These are phyloP conservation scores for Drosophila setifemur DNA, from an alignment of 1,140 invertebrate species.

Conservation along the genomic window DNA sequence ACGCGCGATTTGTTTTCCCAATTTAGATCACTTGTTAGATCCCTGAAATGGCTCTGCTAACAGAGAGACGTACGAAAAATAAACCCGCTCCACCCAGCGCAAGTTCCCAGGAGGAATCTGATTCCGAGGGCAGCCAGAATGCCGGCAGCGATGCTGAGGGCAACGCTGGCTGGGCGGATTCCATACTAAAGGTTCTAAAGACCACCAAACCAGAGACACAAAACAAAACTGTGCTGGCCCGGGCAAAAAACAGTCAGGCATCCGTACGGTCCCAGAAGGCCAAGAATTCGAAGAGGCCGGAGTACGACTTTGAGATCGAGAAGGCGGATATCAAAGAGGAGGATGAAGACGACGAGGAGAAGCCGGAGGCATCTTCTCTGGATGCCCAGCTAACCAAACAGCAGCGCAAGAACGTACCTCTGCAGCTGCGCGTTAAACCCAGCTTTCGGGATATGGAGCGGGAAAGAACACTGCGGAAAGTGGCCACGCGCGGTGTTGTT, in stretches of 20 bases:
- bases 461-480: slow-evolving; percentile 90
- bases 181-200: slow-evolving; percentile 53
- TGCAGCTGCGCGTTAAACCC: slow-evolving; percentile 89
- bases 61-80: slow-evolving; percentile 22
- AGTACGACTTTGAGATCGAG: slow-evolving; percentile 83
- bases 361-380: slow-evolving; percentile 75
- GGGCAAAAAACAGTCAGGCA: slow-evolving; percentile 47
- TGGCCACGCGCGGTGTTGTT: slow-evolving; percentile 95
- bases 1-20: slow-evolving; percentile 35
- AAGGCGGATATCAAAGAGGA: slow-evolving; percentile 83
- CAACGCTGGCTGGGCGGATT: slow-evolving; percentile 60
- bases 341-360: slow-evolving; percentile 69
- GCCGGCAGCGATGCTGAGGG: slow-evolving; percentile 31
- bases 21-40: background rate
- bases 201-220: slow-evolving; percentile 40
- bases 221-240: slow-evolving; percentile 42
- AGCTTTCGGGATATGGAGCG: slow-evolving; percentile 88
- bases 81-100: background rate
- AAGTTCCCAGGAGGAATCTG: slow-evolving; percentile 24
- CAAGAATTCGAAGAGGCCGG: slow-evolving; percentile 10
- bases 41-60: slow-evolving; percentile 35
- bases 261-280: slow-evolving; percentile 3
- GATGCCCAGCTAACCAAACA: slow-evolving; percentile 61
- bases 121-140: slow-evolving; percentile 25
- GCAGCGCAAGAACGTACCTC: slow-evolving; percentile 84